phyloP scores from a whole-genome alignment of 2,113 vertebrate species.

The Haemorhous mexicanus region DNA sequence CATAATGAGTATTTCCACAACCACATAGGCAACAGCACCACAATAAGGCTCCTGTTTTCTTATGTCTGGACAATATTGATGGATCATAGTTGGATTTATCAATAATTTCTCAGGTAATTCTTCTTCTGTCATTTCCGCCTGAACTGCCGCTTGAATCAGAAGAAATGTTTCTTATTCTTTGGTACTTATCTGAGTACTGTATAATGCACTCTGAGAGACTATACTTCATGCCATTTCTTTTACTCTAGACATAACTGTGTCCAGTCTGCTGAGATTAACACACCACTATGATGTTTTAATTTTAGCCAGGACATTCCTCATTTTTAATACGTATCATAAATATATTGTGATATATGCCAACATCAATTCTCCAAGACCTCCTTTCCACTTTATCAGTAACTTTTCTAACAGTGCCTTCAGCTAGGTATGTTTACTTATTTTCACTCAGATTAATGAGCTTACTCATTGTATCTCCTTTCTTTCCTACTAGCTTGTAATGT shows the following conservation, averaged over 20 bases:
- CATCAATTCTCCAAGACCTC: background rate
- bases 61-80: background rate
- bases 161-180: background rate
- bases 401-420: background rate
- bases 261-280: background rate
- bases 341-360: background rate
- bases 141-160: background rate
- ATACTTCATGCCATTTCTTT: background rate
- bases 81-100: background rate
- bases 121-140: background rate
- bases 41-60: background rate
- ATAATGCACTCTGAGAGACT: background rate
- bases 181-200: background rate
- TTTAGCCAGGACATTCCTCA: background rate
- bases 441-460: background rate
- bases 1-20: background rate
- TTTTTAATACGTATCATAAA: background rate
- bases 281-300: background rate
- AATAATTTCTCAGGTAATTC: background rate
- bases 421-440: background rate
- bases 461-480: background rate
- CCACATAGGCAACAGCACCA: accelerated
- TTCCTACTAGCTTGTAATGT: background rate
- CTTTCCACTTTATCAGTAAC: background rate
- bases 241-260: background rate